phyloP scores from a whole-genome alignment of 2,888 invertebrate species.

The Morinoia aosen region DNA sequence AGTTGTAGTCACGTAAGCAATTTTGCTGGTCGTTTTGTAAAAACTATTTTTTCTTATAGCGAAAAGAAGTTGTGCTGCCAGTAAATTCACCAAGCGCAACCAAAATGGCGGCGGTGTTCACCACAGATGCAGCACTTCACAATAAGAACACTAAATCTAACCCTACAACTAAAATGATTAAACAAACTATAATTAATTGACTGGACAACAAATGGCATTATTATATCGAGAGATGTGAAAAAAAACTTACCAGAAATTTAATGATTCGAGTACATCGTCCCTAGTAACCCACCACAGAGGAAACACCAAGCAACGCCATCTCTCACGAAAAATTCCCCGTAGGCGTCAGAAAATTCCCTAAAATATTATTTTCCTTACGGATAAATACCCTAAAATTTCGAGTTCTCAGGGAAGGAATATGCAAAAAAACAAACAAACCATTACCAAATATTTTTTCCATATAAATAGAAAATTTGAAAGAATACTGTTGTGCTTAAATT shows the following conservation, averaged over 20 bases:
- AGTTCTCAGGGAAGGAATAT: too few relatives aligned
- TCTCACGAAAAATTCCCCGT: neutral
- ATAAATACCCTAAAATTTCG: neutral
- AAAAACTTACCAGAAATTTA: neutral
- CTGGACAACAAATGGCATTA: neutral
- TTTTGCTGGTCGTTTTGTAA: neutral
- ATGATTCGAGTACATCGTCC: neutral
- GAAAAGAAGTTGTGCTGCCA: neutral
- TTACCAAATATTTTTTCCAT: too few relatives aligned
- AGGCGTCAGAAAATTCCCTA: neutral
- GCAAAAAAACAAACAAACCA: too few relatives aligned
- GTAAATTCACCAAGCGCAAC: neutral
- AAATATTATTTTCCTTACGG: neutral
- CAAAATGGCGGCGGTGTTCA: conserved; percentile 19
- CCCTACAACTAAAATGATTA: too few relatives aligned
- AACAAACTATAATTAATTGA: too few relatives aligned
- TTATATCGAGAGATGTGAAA: neutral
- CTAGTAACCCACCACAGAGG: conserved; percentile 1
- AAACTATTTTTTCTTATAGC: neutral
- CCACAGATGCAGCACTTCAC: neutral
- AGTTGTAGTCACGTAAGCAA: too few relatives aligned
- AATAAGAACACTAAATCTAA: neutral
- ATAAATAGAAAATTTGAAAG: too few relatives aligned
- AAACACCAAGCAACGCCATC: conserved; percentile 48
- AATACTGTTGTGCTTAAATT: too few relatives aligned